A percentile compares a stretch with the other conserved stretches of the same genome.
Evolutionary conservation across 2,888 invertebrate species (phyloP).

Genomic region (Yponomeuta cagnagella): DNA sequence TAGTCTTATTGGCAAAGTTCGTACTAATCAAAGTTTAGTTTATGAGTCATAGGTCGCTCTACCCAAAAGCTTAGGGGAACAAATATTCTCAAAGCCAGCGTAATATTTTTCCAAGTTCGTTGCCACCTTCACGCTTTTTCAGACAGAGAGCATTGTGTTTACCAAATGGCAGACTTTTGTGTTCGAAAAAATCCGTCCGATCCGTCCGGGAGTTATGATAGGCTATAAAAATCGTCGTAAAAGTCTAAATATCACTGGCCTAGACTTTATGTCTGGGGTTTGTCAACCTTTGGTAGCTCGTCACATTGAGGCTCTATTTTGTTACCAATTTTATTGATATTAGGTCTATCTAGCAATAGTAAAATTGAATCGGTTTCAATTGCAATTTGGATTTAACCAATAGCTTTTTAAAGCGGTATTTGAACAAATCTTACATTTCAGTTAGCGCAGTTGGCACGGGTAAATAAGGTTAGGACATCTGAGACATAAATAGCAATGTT

Average conservation of each 20-base stretch:
- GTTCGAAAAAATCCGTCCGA: not conserved
- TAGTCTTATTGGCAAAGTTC: too few relatives aligned
- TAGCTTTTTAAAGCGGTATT: too few relatives aligned
- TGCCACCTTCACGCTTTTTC: not conserved
- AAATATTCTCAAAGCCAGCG: not conserved
- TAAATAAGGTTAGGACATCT: too few relatives aligned
- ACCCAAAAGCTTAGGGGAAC: too few relatives aligned
- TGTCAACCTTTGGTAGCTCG: not conserved
- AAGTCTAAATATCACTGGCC: not conserved
- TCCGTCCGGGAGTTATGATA: not conserved
- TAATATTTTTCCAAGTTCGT: not conserved
- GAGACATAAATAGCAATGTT: too few relatives aligned
- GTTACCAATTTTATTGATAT: not conserved
- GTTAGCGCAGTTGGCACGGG: too few relatives aligned
- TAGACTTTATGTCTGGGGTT: conserved; percentile 1
- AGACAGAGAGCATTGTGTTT: not conserved
- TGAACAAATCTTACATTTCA: too few relatives aligned
- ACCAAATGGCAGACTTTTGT: not conserved
- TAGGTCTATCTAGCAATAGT: not conserved
- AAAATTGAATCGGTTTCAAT: too few relatives aligned
- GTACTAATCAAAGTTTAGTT: too few relatives aligned
- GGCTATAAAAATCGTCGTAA: not conserved
- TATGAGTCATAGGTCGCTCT: too few relatives aligned
- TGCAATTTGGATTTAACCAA: too few relatives aligned
- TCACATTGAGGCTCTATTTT: not conserved